Percentiles rank a stretch among this genome's conserved stretches.
Conservation (phyloP, 2,888 invertebrate genomes). For the Dasypolia templi region DNA sequence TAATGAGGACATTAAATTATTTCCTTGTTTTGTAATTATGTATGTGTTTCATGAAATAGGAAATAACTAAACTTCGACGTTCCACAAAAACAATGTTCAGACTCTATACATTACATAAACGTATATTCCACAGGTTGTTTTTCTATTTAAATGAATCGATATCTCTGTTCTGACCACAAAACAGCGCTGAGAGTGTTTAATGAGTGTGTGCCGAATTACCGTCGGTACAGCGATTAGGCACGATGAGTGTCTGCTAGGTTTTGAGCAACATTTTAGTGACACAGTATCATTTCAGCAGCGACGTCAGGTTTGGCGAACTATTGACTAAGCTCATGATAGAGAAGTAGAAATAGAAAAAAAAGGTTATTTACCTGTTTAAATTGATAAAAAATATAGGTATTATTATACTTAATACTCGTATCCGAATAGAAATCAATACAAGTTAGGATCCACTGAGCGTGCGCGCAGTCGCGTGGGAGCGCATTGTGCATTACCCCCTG, state of each 20-base stretch:
- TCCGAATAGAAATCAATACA: too few relatives aligned
- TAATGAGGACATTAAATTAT: conserved; percentile 1
- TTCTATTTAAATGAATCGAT: conserved; percentile 4
- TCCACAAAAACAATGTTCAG: not conserved
- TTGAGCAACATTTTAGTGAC: not conserved
- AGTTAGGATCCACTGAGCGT: not conserved
- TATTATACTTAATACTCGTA: too few relatives aligned
- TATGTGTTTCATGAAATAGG: not conserved
- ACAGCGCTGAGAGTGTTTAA: conserved; percentile 10
- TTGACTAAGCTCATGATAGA: too few relatives aligned
- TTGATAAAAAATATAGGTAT: too few relatives aligned
- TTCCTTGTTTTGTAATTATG: not conserved
- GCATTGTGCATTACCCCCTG: conserved; percentile 5
- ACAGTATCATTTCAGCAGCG: too few relatives aligned
- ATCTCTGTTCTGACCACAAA: conserved; percentile 1
- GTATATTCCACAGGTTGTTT: not conserved
- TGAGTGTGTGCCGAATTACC: not conserved
- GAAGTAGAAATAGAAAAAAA: too few relatives aligned
- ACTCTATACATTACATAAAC: not conserved
- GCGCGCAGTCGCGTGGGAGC: conserved; percentile 25
- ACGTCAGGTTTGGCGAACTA: not conserved
- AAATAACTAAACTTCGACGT: too few relatives aligned
- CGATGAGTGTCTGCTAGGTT: not conserved
- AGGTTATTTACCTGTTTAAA: too few relatives aligned
- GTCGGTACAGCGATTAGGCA: too few relatives aligned